Evolutionary conservation across 2,888 invertebrate species (phyloP).

Genomic region (Caenorhabditis sp.): DNA sequence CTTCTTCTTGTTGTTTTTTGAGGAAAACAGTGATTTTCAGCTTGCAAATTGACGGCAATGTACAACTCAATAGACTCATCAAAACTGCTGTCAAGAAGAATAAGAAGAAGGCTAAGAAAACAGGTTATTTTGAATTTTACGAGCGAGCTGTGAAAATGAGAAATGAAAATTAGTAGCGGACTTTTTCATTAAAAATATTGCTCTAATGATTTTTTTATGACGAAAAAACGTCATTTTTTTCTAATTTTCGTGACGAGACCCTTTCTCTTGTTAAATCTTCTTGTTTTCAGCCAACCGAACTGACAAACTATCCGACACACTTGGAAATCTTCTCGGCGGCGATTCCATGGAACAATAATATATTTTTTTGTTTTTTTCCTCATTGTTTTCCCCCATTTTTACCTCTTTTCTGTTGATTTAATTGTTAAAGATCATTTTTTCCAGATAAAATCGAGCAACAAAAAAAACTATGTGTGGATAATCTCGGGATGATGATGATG

Average conservation of each 20-base stretch:
- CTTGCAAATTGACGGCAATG: slow-evolving; percentile 62
- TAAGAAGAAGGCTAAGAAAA: slow-evolving; percentile 60
- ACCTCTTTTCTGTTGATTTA: not conserved
- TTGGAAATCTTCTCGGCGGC: slow-evolving; percentile 26
- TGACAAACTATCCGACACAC: slow-evolving; percentile 29
- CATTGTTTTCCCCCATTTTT: not conserved
- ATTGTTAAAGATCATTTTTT: slow-evolving; percentile 1
- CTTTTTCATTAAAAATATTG: too few relatives aligned
- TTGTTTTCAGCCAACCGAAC: slow-evolving; percentile 22
- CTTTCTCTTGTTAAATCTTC: too few relatives aligned
- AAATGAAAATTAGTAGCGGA: too few relatives aligned
- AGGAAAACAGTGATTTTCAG: slow-evolving; percentile 5
- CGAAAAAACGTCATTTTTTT: too few relatives aligned
- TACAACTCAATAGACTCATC: slow-evolving; percentile 61
- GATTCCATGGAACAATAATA: slow-evolving; percentile 37
- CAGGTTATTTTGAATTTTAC: slow-evolving; percentile 21
- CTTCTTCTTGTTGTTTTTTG: not conserved
- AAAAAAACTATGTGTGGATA: too few relatives aligned
- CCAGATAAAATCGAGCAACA: too few relatives aligned
- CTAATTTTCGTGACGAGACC: too few relatives aligned
- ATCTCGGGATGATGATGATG: too few relatives aligned
- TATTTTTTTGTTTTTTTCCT: too few relatives aligned
- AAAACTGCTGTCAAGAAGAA: slow-evolving; percentile 63
- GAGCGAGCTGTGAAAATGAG: too few relatives aligned
- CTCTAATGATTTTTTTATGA: too few relatives aligned